Conservation (phyloP, 1,140 invertebrate genomes). For the Drosophila nikananu region DNA sequence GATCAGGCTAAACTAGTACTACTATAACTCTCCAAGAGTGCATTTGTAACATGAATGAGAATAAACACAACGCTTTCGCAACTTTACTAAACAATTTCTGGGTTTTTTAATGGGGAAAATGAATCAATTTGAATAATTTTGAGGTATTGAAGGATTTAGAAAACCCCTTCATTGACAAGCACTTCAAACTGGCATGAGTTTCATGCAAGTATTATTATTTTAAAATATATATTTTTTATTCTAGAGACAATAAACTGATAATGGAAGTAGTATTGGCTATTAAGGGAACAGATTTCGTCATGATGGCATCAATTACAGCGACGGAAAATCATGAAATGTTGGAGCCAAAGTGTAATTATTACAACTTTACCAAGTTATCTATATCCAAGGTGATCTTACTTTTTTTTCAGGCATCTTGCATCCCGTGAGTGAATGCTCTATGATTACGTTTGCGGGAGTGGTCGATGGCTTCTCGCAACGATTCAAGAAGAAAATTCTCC, state of each 20-base stretch:
- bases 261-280: conserved; percentile 57
- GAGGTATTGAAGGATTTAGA: no score
- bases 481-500: conserved; percentile 98
- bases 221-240: no score
- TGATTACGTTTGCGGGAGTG: conserved; percentile 28
- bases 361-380: neutral
- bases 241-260: neutral
- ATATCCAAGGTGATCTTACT: no score
- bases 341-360: conserved; percentile 24
- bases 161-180: neutral
- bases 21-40: conserved; percentile 57
- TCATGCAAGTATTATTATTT: neutral
- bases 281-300: conserved; percentile 39
- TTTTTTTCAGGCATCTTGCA: conserved; percentile 11
- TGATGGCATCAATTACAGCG: conserved; percentile 41
- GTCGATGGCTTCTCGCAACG: conserved; percentile 86
- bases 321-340: neutral
- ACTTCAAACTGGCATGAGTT: neutral
- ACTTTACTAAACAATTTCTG: conserved; percentile 53
- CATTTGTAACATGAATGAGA: conserved; percentile 58
- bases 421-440: neutral
- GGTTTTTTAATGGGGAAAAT: neutral
- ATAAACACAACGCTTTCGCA: conserved; percentile 64
- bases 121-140: no score
- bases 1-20: conserved; percentile 30